Evolutionary conservation across 2,113 vertebrate genomes (phyloP).

Genomic region (Psophia crepitans): DNA sequence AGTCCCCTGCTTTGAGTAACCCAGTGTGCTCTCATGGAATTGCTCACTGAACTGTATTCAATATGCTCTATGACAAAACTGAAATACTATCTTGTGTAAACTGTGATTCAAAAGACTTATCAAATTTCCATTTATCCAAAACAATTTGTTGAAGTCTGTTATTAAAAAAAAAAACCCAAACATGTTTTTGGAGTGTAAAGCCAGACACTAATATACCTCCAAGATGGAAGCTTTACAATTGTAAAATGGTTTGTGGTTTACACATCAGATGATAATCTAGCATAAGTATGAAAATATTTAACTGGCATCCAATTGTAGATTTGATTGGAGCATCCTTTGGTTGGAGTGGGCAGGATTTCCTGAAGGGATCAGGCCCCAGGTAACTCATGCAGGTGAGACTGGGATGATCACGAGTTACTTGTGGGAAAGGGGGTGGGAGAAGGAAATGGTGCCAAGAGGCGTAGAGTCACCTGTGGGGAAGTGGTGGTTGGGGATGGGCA

Average conservation of each 20-base stretch:
- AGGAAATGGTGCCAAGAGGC: neutral
- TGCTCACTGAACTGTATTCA: neutral
- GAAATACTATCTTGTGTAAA: slow-evolving; percentile 32
- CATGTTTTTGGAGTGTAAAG: neutral
- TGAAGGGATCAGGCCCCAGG: neutral
- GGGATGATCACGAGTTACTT: neutral
- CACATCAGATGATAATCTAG: neutral
- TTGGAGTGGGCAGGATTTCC: neutral
- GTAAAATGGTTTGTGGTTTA: slow-evolving; percentile 21
- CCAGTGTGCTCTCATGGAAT: neutral
- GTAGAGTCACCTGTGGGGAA: neutral
- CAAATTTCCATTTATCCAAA: neutral
- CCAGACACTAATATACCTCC: neutral
- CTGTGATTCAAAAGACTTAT: slow-evolving; percentile 1
- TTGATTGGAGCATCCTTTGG: slow-evolving; percentile 15
- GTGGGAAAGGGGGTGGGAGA: neutral
- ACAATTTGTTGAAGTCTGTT: slow-evolving; percentile 14
- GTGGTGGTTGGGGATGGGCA: neutral
- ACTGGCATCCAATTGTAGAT: neutral
- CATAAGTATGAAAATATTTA: slow-evolving; percentile 2
- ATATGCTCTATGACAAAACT: neutral
- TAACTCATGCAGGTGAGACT: neutral
- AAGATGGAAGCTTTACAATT: neutral
- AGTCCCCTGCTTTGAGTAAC: neutral
- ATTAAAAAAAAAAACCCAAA: neutral